Evolutionary conservation across 1,140 invertebrate species (phyloP), one percentile per base, ranked within the genome.

Genomic region (Diorhabda carinulata): DNA sequence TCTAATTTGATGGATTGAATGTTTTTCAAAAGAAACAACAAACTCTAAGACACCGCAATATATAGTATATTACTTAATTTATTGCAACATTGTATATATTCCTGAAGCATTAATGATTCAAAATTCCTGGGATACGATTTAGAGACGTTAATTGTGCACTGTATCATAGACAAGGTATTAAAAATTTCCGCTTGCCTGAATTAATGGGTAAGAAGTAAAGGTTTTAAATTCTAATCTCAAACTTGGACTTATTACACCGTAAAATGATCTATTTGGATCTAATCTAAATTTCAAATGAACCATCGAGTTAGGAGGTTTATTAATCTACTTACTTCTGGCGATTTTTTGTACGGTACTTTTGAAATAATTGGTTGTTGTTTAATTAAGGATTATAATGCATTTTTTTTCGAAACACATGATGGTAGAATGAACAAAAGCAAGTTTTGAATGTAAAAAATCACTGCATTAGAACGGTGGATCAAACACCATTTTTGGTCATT

Each of bases 71-170:
- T 25, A 25, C 25, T 25, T 25, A 25, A 25, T 25, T 25, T 25
- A 25, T 25, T 25, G 25, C 25, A 25, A 25, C 25, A 25, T 25
- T 25, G 25, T 25, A 43, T 25, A 61, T 43, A 6, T 61, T 66
- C 25, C 61, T 52, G 52, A 58, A 25, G 45, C 57, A 62, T 64
- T 68, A 68, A 68, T 57, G 60, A 68, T 68, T 61, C 66, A 63
- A 68, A 68, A 68, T 63, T 63, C 61, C 61, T 63, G 56, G 47
- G 41, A 57, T 63, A 45, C 60, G 47, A 42, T 64, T 68, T 68
- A 68, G 56, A 68, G 52, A 65, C 64, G 64, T 65, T 65, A 65
- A 65, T 65, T 65, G 64, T 57, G 64, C 52, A 65, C 43, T 65
- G 25, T 40, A 43, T 47, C 47, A 47, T 57, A 9, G 42, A 43